Base-by-base conservation (phyloP, 2,113 vertebrate species). In the Piaya cayana region DNA sequence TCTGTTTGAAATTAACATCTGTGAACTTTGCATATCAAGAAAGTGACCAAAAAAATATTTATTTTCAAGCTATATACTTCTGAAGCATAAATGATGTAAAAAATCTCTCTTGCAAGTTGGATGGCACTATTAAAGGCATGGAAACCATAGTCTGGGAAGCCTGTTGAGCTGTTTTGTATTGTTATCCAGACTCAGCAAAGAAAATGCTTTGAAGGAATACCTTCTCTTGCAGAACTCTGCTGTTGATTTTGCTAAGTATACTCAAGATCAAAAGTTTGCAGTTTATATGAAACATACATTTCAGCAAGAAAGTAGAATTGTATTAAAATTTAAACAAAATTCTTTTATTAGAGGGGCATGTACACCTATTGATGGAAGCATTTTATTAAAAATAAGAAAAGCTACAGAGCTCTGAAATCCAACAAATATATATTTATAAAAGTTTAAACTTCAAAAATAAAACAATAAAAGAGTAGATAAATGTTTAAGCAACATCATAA, bases 271-370 rank as follows among this genome's bases (percentile, higher is more conserved):
- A 82, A 93, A 68, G 16, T 62, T 78, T 70, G 23, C 10, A 60
- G 95, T 97, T 94, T 86, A 50, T 59, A 64, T 68, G 22, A 88
- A 95, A 82, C 62, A 82, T 11, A 59, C 55, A 43, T 3, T 85
- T 95, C 39, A 78, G 15, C 16, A 72, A 36, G 50, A 18, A 47
- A 23, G 5, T 42, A 77, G 37, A 76, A 67, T 14, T 56, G 6
- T 65, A 70, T 53, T 79, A 70, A 90, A 83, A 80, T 80, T 8
- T 47, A 80, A 80, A 42, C 2, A 64, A 64, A 83, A 69, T 47
- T 63, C 20, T 76, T 5, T 45, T 80, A 55, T 25, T 60, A 20
- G 47, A 86, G 13, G 83, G 18, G 15, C 17, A 65, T 13, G 12
- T 23, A 65, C 20, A 70, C 3, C 3, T 55, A 64, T 17, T 59